These are phyloP conservation scores for Thamnophis sirtalis DNA, from an alignment of 2,113 vertebrate species.

Conservation along the genomic window DNA sequence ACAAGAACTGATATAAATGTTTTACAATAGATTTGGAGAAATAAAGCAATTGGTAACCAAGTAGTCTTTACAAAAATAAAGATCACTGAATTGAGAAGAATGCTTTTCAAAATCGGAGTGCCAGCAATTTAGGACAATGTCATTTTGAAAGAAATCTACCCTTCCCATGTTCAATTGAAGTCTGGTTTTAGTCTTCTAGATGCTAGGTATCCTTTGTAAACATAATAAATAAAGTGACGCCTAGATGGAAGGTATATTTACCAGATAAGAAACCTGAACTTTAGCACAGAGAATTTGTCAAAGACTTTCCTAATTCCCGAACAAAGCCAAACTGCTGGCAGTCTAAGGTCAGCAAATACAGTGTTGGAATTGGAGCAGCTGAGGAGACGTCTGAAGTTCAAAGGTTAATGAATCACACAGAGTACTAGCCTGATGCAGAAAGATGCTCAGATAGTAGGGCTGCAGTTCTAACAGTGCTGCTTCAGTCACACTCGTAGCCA, in stretches of 20 bases:
- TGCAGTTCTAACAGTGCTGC: not conserved
- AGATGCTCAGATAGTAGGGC: not conserved
- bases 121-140: not conserved
- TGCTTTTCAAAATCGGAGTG: not conserved
- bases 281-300: not conserved
- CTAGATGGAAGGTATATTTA: conserved; percentile 17
- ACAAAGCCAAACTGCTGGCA: conserved; percentile 5
- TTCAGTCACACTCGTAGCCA: not conserved
- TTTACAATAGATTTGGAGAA: not conserved
- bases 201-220: conserved; percentile 12
- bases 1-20: not conserved
- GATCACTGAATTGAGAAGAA: not conserved
- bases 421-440: not conserved
- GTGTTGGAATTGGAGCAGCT: not conserved
- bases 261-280: conserved; percentile 46
- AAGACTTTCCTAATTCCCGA: conserved; percentile 21
- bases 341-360: conserved; percentile 15
- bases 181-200: not conserved
- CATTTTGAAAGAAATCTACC: not conserved
- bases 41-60: not conserved
- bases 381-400: not conserved
- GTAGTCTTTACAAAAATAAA: not conserved
- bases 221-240: conserved; percentile 26
- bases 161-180: not conserved
- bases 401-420: not conserved